Conservation (phyloP, 2,888 invertebrate genomes). For the Drosophila paracracens region DNA sequence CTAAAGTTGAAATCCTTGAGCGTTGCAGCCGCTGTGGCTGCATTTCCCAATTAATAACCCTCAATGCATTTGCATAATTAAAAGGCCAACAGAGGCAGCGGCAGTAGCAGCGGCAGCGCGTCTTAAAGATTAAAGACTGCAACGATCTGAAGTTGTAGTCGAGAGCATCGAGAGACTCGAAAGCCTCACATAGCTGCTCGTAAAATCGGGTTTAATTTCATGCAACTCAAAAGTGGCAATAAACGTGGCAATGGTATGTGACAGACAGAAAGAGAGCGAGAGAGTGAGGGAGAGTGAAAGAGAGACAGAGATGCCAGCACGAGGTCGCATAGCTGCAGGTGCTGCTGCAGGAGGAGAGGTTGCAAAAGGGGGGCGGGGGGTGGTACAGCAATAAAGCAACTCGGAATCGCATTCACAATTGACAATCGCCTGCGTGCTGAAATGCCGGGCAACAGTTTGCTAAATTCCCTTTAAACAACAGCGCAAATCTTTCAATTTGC, state of each 20-base stretch:
- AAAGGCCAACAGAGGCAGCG: slow-evolving; percentile 43
- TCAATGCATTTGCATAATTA: slow-evolving; percentile 78
- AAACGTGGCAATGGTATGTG: slow-evolving; percentile 62
- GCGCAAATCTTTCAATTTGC: slow-evolving; percentile 72
- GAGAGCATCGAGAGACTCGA: not conserved
- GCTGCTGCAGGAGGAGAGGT: not conserved
- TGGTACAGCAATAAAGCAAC: slow-evolving; percentile 42
- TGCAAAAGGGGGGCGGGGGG: not conserved
- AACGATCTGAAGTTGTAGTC: not conserved
- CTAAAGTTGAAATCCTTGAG: slow-evolving; percentile 41
- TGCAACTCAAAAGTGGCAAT: slow-evolving; percentile 78
- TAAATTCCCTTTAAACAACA: slow-evolving; percentile 43
- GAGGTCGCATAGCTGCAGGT: slow-evolving; percentile 55
- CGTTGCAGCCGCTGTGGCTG: slow-evolving; percentile 22
- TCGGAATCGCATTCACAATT: slow-evolving; percentile 22
- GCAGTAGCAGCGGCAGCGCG: slow-evolving; percentile 1
- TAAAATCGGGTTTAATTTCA: slow-evolving; percentile 75
- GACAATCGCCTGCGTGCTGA: slow-evolving; percentile 50
- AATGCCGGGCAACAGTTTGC: slow-evolving; percentile 66
- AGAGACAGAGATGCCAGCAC: slow-evolving; percentile 55
- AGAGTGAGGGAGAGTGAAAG: not conserved
- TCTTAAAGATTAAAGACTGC: slow-evolving; percentile 63
- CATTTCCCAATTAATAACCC: slow-evolving; percentile 72
- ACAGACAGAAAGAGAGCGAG: not conserved
- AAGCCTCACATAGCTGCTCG: slow-evolving; percentile 58